Conservation (phyloP, 2,797 vertebrate genomes). For the Apogon hyalosoma region DNA sequence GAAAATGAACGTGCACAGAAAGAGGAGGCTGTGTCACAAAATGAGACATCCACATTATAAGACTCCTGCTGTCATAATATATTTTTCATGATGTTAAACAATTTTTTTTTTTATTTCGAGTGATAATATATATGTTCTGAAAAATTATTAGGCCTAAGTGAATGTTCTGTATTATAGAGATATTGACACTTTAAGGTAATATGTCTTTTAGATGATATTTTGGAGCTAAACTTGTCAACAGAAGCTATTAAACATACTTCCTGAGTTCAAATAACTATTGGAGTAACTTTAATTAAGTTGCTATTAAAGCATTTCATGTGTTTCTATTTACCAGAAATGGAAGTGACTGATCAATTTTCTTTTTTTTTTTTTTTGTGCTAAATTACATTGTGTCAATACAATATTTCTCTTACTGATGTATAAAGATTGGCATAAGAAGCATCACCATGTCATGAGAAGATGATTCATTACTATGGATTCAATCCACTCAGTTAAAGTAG, state of each 20-base stretch:
- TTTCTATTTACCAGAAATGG: neutral
- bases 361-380: neutral
- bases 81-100: neutral
- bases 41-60: neutral
- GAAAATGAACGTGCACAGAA: conserved; percentile 8
- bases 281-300: neutral
- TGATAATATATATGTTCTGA: neutral
- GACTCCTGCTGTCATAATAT: conserved; percentile 3
- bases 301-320: neutral
- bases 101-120: neutral
- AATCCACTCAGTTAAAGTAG: conserved; percentile 29
- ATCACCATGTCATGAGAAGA: conserved; percentile 12
- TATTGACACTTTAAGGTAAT: neutral
- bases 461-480: conserved; percentile 38
- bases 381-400: neutral
- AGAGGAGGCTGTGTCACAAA: conserved; percentile 7
- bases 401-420: conserved; percentile 8
- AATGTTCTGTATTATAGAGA: neutral
- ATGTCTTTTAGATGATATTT: neutral
- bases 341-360: neutral
- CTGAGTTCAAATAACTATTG: neutral
- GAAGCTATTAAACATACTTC: neutral
- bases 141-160: conserved; percentile 1
- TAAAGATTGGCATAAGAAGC: conserved; percentile 12
- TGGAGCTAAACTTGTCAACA: conserved; percentile 1